phyloP scores from a whole-genome alignment of 2,797 vertebrate species.

The Lithobates pipiens region DNA sequence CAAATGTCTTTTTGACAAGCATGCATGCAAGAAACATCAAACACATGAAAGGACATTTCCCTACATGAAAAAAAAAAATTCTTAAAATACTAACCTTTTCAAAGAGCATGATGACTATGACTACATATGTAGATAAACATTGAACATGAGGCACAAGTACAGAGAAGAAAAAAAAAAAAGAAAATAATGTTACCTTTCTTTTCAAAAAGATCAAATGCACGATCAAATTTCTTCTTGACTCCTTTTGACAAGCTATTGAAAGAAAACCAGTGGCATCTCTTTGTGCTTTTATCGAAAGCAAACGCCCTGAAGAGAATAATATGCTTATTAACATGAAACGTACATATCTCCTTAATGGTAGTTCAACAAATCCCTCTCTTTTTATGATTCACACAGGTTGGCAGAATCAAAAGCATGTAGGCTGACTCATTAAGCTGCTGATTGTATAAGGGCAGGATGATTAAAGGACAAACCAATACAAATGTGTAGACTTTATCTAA shows the following conservation, averaged over 20 bases:
- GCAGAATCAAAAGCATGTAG: conserved; percentile 4
- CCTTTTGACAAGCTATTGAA: conserved; percentile 89
- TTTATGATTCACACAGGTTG: conserved; percentile 24
- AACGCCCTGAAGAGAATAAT: conserved; percentile 87
- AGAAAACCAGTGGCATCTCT: conserved; percentile 94
- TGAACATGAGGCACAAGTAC: neutral
- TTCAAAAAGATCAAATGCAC: conserved; percentile 92
- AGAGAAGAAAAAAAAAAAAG: conserved; percentile 13
- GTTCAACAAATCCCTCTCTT: conserved; percentile 4
- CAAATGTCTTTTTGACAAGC: neutral
- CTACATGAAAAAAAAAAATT: neutral
- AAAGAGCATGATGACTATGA: neutral
- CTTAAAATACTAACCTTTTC: neutral
- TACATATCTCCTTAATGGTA: conserved; percentile 6
- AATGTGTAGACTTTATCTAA: neutral
- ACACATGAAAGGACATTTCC: neutral
- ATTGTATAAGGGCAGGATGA: conserved; percentile 7
- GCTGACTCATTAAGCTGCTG: conserved; percentile 23
- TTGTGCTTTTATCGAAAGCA: conserved; percentile 92
- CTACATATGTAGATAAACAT: conserved; percentile 6
- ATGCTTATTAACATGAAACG: conserved; percentile 32
- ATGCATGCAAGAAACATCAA: neutral
- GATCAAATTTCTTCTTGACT: conserved; percentile 83
- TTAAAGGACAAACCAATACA: neutral
- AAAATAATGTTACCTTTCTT: conserved; percentile 91